These are phyloP conservation scores for Xestia sexstrigata DNA, from an alignment of 2,888 invertebrate genomes.

Conservation along the genomic window DNA sequence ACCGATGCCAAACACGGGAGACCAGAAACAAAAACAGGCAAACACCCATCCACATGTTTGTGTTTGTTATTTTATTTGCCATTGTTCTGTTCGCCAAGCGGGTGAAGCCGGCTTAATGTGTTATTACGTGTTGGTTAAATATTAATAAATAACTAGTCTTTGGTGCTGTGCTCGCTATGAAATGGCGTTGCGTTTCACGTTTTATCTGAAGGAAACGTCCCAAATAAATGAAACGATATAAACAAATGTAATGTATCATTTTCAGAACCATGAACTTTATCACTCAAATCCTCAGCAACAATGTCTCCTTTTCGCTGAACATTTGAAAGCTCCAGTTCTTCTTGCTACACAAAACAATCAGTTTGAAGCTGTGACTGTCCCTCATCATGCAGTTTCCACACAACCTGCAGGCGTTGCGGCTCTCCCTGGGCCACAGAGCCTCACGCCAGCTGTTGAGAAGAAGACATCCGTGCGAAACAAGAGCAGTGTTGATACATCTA, in stretches of 20 bases:
- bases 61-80: too few species aligned
- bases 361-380: constrained; percentile 43
- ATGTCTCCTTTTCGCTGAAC: constrained; percentile 60
- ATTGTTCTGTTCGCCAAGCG: too few species aligned
- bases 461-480: constrained; percentile 53
- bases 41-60: too few species aligned
- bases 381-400: constrained; percentile 41
- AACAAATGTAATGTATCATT: constrained; percentile 66
- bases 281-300: constrained; percentile 67
- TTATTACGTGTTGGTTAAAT: too few species aligned
- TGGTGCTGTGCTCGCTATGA: neutral
- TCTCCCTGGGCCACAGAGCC: constrained; percentile 6
- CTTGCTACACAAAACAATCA: constrained; percentile 46
- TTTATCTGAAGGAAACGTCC: neutral
- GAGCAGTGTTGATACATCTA: constrained; percentile 75
- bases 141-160: too few species aligned
- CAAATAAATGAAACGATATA: neutral
- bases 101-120: too few species aligned
- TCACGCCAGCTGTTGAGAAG: constrained; percentile 27
- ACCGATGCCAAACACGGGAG: too few species aligned
- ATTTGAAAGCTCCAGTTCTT: constrained; percentile 56
- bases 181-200: neutral
- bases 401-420: constrained; percentile 22
- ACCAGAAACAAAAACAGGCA: too few species aligned
- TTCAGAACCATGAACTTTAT: constrained; percentile 79